These are phyloP conservation scores for Acronicta aceris DNA, from an alignment of 2,888 invertebrate genomes.

Conservation along the genomic window DNA sequence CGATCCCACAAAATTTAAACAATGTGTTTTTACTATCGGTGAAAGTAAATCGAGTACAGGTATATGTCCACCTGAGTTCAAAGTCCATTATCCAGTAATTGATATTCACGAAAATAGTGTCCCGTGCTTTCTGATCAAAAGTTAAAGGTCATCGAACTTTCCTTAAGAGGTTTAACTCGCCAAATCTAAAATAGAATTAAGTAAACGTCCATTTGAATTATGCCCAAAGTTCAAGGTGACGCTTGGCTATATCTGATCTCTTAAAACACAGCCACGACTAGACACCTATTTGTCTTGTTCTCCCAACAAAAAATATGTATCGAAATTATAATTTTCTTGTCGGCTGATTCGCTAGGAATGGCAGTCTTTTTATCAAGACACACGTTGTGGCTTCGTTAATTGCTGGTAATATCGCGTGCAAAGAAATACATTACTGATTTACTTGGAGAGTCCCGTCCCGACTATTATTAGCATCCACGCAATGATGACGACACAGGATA, in stretches of 20 bases:
- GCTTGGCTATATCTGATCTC: conserved; percentile 54
- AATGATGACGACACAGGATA: conserved; percentile 83
- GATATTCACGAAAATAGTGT: conserved; percentile 18
- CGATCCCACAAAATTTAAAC: conserved; percentile 75
- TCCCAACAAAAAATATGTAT: conserved; percentile 61
- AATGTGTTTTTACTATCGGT: conserved; percentile 65
- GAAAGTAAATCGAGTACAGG: conserved; percentile 58
- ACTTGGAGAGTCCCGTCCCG: conserved; percentile 60
- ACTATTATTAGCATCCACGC: conserved; percentile 76
- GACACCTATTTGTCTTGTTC: conserved; percentile 51
- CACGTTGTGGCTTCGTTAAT: conserved; percentile 61
- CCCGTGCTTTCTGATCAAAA: conserved; percentile 41
- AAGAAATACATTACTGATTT: conserved; percentile 57
- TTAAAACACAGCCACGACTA: conserved; percentile 51
- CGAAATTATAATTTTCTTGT: conserved; percentile 39
- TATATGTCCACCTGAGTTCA: conserved; percentile 44
- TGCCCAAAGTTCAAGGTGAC: conserved; percentile 80
- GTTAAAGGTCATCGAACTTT: conserved; percentile 65
- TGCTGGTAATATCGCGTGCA: conserved; percentile 53
- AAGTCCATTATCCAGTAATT: conserved; percentile 26
- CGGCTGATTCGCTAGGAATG: conserved; percentile 50
- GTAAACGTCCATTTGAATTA: conserved; percentile 71
- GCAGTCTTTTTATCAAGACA: conserved; percentile 59
- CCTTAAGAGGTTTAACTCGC: conserved; percentile 59
- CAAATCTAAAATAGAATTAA: conserved; percentile 67